Base-by-base conservation (phyloP, 1,140 invertebrate genomes). In the Habropoda laboriosa region DNA sequence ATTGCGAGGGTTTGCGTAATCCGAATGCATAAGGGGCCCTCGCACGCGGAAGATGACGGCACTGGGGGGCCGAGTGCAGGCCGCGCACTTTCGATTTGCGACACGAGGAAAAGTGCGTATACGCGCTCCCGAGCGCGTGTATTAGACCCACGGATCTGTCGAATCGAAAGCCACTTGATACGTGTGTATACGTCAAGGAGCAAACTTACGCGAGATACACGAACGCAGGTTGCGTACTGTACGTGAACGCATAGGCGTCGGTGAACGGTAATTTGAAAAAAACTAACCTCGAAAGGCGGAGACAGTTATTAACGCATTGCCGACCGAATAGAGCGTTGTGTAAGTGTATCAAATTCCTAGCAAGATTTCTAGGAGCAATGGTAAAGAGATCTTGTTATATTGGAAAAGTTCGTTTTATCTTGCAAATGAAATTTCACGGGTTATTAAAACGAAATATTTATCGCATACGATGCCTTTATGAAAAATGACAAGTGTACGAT, bases 11-110 rank as follows among this genome's bases (percentile, higher is more conserved):
- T 10, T 75, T 71, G 42, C 55, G 55, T 6, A 80, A 67, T 32
- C 32, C 16, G 5, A 21, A 21, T 30, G 27, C 40, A 27, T 51
- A 72, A 24, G 68, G 45, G 13, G 35, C 24, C 70, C 42, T 40
- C 2, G 45, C 42, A 77, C 8, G 53, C 66, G 80, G 74, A 83
- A 83, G 80, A 82, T 72, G 60, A 77, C 24, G 60, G 57, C 30
- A 45, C 51, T 51, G 30, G 18, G 27, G n/a, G 45, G 30, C 18
- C 40, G 24, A 67, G 45, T 67, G 27, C 21, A 70, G 21, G 4
- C 27, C 12, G 64, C 53, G 27, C 32, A 83, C 81, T 83, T 83
- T 83, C 75, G 67, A 60, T 83, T 83, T 53, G n/a, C 61, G 47
- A 61, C 49, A 24, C 21, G 27, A 45, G 32, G 61, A 58, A 66